Percentiles rank a stretch among this genome's conserved stretches.
These are phyloP conservation scores for Prunella himalayana DNA, from an alignment of 2,113 vertebrate species.

Conservation along the genomic window DNA sequence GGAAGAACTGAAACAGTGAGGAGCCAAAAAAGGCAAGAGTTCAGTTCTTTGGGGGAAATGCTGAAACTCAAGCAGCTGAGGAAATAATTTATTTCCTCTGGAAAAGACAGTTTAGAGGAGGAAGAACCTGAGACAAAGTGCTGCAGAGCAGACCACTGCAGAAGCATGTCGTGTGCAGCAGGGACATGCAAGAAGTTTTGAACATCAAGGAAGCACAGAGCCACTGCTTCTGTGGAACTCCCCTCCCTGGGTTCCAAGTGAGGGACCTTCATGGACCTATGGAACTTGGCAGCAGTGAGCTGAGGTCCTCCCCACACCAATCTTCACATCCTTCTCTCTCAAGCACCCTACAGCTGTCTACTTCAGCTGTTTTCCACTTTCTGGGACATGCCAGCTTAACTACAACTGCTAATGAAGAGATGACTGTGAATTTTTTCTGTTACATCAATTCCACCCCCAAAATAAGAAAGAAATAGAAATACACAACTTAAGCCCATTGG, in stretches of 20 bases:
- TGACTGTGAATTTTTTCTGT: neutral
- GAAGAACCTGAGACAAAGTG: neutral
- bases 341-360: too few species aligned
- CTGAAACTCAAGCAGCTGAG: neutral
- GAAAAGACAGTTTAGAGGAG: neutral
- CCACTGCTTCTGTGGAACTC: fast-evolving
- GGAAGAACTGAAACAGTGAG: neutral
- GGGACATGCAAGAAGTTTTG: neutral
- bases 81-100: neutral
- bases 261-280: neutral
- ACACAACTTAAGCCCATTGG: neutral
- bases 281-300: neutral
- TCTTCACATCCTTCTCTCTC: neutral
- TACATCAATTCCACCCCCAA: neutral
- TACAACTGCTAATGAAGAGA: neutral
- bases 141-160: neutral
- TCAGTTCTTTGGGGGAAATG: fast-evolving
- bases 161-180: neutral
- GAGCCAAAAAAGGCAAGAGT: neutral
- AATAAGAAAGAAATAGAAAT: neutral
- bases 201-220: neutral
- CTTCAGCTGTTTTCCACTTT: neutral
- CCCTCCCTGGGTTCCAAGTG: fast-evolving
- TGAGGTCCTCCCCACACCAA: fast-evolving
- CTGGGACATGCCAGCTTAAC: neutral